Conservation (phyloP, 2,113 vertebrate species). For the Typhlomys cinereus region DNA sequence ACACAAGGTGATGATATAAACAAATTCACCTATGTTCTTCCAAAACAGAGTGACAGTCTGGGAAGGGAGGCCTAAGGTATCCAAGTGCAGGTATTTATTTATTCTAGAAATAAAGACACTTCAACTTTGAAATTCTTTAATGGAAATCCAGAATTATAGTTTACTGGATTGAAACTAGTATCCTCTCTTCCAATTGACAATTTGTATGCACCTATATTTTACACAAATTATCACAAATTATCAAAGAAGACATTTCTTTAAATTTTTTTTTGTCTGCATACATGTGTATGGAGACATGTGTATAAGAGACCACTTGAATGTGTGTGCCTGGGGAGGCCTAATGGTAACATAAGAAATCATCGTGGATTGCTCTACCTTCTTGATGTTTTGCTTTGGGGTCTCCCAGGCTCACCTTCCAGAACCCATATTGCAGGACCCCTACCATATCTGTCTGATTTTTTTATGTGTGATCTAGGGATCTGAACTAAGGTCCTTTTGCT, state of each 20-base stretch:
- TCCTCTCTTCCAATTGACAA: neutral
- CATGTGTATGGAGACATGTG: too few species aligned
- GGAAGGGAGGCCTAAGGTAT: neutral
- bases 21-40: neutral
- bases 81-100: neutral
- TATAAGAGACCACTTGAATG: too few species aligned
- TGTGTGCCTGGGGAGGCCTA: too few species aligned
- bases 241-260: neutral
- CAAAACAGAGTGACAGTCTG: neutral
- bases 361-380: too few species aligned
- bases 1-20: neutral
- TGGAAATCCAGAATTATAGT: neutral
- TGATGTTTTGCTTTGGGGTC: too few species aligned
- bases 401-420: too few species aligned
- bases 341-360: too few species aligned
- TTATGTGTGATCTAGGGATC: too few species aligned
- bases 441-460: too few species aligned
- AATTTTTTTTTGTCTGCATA: too few species aligned
- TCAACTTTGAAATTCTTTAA: conserved; percentile 39
- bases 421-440: too few species aligned
- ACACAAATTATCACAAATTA: neutral
- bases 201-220: neutral
- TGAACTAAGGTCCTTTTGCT: too few species aligned
- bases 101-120: neutral
- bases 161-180: conserved; percentile 19